These are phyloP conservation scores for Lindbergichthys nudifrons DNA, from an alignment of 2,797 vertebrate genomes.

Conservation along the genomic window DNA sequence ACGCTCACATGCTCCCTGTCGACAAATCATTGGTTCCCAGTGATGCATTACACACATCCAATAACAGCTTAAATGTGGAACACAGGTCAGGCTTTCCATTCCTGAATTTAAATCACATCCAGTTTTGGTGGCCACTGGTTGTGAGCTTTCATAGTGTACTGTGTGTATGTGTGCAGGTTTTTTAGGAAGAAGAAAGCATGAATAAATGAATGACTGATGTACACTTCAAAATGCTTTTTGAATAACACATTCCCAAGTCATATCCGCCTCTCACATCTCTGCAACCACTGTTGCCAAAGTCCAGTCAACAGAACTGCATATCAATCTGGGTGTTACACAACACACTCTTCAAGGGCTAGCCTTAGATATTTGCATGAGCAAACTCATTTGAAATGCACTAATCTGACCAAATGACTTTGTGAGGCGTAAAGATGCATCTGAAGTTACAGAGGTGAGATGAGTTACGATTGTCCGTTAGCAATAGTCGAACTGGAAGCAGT, in stretches of 20 bases:
- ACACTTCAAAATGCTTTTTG: slow-evolving; percentile 21
- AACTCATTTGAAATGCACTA: slow-evolving; percentile 40
- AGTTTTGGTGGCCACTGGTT: slow-evolving; percentile 9
- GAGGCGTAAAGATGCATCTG: slow-evolving; percentile 47
- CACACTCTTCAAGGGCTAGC: slow-evolving; percentile 41
- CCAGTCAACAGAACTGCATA: slow-evolving; percentile 36
- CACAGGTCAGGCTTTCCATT: slow-evolving; percentile 40
- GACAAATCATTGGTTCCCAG: slow-evolving; percentile 53
- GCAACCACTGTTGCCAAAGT: slow-evolving; percentile 29
- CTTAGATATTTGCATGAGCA: slow-evolving; percentile 17
- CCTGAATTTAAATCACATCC: slow-evolving; percentile 32
- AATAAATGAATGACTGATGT: slow-evolving; percentile 51
- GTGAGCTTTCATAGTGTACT: neutral
- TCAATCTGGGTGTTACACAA: slow-evolving; percentile 50
- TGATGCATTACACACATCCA: slow-evolving; percentile 51
- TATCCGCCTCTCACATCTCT: slow-evolving; percentile 34
- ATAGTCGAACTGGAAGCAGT: slow-evolving; percentile 38
- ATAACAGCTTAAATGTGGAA: slow-evolving; percentile 42
- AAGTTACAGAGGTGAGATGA: slow-evolving; percentile 44
- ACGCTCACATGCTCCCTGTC: slow-evolving; percentile 33
- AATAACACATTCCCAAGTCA: slow-evolving; percentile 31
- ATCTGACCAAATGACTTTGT: slow-evolving; percentile 57
- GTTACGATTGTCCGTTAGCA: slow-evolving; percentile 35
- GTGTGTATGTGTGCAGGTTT: no score
- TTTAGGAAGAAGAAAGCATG: neutral